Conservation (phyloP, 2,797 vertebrate species). For the Takifugu rubripes region DNA sequence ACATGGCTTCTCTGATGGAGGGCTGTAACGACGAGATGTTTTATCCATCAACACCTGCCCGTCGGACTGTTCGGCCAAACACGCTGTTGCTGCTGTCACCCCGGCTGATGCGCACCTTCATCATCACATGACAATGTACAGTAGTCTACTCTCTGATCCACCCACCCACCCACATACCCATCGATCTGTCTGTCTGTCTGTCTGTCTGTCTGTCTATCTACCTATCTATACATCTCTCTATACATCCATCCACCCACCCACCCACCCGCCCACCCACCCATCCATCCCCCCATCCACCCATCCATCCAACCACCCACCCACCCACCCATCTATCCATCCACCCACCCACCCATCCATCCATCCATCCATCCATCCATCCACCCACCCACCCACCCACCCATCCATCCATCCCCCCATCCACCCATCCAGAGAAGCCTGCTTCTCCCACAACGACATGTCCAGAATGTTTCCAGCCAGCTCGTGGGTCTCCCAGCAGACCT, state of each 20-base stretch:
- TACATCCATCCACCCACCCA: too few species aligned
- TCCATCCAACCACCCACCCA: too few species aligned
- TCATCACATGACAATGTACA: slow-evolving; percentile 31
- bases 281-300: too few species aligned
- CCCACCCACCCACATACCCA: slow-evolving; percentile 10
- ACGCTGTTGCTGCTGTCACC: slow-evolving; percentile 27
- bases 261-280: too few species aligned
- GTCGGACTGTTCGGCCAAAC: slow-evolving; percentile 50
- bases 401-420: slow-evolving; percentile 27
- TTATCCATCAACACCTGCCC: slow-evolving; percentile 45
- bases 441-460: too few species aligned
- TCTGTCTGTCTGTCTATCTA: too few species aligned
- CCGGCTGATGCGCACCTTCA: slow-evolving; percentile 44
- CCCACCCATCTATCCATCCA: too few species aligned
- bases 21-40: slow-evolving; percentile 32
- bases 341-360: too few species aligned
- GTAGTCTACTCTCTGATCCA: neutral
- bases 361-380: too few species aligned
- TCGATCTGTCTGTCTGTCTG: slow-evolving; percentile 40
- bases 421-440: slow-evolving; percentile 14
- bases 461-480: too few species aligned
- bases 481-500: neutral
- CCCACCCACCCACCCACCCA: too few species aligned
- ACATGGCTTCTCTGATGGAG: slow-evolving; percentile 53
- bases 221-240: neutral